Conservation (phyloP, 1,140 invertebrate species). For the Schlechtendalia chinensis region DNA sequence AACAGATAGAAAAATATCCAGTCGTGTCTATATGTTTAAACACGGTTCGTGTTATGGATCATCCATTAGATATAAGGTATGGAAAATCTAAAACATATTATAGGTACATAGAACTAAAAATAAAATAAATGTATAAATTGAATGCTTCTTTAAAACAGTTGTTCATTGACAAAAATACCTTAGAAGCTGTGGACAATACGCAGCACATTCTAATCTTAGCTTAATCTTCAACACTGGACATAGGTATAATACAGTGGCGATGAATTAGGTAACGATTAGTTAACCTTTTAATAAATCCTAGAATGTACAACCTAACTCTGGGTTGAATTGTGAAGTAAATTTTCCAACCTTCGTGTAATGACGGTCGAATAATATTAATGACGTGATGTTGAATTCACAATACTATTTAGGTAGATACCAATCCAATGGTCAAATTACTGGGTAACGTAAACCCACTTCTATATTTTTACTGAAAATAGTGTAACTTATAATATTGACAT, state of each 20-base stretch:
- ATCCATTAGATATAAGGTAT: slow-evolving; percentile 36
- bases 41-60: slow-evolving; percentile 22
- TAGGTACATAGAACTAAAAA: slow-evolving; percentile 39
- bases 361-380: slow-evolving; percentile 18
- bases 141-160: slow-evolving; percentile 25
- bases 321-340: slow-evolving; percentile 12
- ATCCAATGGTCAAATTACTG: slow-evolving; percentile 37
- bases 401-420: slow-evolving; percentile 8
- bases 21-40: slow-evolving; percentile 2
- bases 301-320: slow-evolving; percentile 36
- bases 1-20: slow-evolving; percentile 39
- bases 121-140: slow-evolving; percentile 27
- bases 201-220: slow-evolving; percentile 7
- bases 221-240: slow-evolving; percentile 31
- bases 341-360: slow-evolving; percentile 34
- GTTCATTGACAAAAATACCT: slow-evolving; percentile 36
- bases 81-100: slow-evolving; percentile 39
- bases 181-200: slow-evolving; percentile 18
- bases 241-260: slow-evolving; percentile 10
- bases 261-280: background rate
- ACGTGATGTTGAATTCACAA: slow-evolving; percentile 19
- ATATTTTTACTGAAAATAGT: slow-evolving; percentile 37
- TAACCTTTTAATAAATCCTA: slow-evolving; percentile 23
- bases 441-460: slow-evolving; percentile 28
- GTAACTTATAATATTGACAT: slow-evolving; percentile 29